Evolutionary conservation across 2,888 invertebrate genomes (phyloP), one percentile per base, ranked within the genome.

Genomic region (Eustalomyia histrio): DNA sequence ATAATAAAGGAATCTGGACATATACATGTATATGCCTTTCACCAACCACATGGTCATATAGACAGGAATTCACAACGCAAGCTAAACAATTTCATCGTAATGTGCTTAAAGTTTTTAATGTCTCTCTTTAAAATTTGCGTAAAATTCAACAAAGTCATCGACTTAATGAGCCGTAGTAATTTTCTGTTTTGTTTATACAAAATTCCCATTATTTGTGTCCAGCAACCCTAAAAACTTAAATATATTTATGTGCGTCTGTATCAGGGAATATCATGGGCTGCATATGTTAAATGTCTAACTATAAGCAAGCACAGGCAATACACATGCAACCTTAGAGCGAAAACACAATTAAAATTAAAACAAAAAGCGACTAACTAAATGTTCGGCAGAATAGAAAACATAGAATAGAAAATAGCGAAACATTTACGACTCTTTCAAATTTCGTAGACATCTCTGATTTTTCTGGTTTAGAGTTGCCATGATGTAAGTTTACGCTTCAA

Each of bases 151-250:
- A 39, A 24, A 64, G 17, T 39, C 39, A 50, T 64, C 12, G 24
- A 52, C 53, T 69, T 71, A 76, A 71, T 69, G 64, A 69, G 29
- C 58, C 64, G 43, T 65, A 52, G 7, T 12, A 29, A 76, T 58
- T 63, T 68, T 69, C 17, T 6, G 8, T 47, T 68, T 24, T 63
- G 43, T 47, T 47, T 63, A 0, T n/a, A 29, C 7, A 47, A 43
- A 14, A 47, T 12, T 7, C 43, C 12, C 39, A 12, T 39, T 39
- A 39, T 21, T 21, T 29, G 5, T 47, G n/a, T n/a, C 9, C 21
- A 9, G 21, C 24, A 53, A 7, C n/a, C 14, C 18, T 17, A 14
- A 67, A 29, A 12, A 39, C 21, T 29, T 29, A 14, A 57, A 57
- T 24, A 5, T 29, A 12, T 29, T 33, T n/a, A 39, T 18, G 52